These are phyloP conservation scores for Nasonovia ribisnigri DNA, from an alignment of 2,888 invertebrate genomes.

Conservation along the genomic window DNA sequence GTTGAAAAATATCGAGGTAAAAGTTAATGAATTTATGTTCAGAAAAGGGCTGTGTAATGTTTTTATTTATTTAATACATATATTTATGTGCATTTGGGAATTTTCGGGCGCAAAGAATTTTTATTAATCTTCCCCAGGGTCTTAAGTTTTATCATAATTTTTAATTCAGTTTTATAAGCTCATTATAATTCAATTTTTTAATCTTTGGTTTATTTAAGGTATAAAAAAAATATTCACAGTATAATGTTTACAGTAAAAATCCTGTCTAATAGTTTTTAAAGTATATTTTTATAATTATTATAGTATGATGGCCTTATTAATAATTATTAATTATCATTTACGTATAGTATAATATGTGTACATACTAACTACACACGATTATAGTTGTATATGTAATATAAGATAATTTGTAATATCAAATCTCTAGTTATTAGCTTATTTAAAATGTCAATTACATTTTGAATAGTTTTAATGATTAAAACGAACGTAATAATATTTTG, in stretches of 20 bases:
- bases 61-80: constrained; percentile 5
- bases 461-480: background rate
- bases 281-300: background rate
- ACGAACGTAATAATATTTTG: background rate
- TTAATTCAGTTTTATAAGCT: background rate
- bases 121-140: background rate
- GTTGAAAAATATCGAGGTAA: background rate
- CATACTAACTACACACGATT: background rate
- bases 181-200: background rate
- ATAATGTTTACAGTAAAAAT: background rate
- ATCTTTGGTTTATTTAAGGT: background rate
- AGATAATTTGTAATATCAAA: background rate
- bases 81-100: background rate
- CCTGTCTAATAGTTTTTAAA: background rate
- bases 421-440: background rate
- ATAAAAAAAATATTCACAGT: background rate
- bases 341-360: background rate
- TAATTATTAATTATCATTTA: background rate
- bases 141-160: background rate
- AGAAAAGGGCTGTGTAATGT: background rate
- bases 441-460: background rate
- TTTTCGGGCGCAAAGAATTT: background rate
- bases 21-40: background rate
- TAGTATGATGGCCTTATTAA: background rate
- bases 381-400: background rate